phyloP scores from a whole-genome alignment of 64 coral and sea anemone genomes.

The Actinia tenebrosa region DNA sequence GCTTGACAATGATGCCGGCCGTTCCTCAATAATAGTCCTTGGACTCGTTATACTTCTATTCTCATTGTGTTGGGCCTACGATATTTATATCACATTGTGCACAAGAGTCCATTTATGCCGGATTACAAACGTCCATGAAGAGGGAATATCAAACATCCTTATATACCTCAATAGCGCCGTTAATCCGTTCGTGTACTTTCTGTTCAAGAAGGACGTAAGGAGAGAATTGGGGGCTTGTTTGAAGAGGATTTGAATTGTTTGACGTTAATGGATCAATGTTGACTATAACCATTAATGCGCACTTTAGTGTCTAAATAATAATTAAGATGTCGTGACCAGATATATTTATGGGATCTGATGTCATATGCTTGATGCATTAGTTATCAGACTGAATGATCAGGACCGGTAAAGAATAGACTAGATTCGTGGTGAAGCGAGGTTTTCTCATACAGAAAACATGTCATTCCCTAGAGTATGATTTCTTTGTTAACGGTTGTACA shows the following conservation, averaged over 20 bases:
- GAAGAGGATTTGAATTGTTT: background rate
- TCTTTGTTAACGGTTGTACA: too few relatives aligned
- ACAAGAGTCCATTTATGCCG: slow-evolving; percentile 26
- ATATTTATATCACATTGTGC: slow-evolving; percentile 40
- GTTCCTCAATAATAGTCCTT: slow-evolving; percentile 23
- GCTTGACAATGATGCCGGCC: background rate
- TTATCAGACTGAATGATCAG: too few relatives aligned
- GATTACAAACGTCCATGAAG: slow-evolving; percentile 5
- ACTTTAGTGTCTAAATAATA: background rate
- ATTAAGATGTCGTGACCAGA: background rate
- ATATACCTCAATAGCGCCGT: slow-evolving; percentile 43
- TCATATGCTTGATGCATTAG: too few relatives aligned
- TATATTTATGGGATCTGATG: background rate
- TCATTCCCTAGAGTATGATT: too few relatives aligned
- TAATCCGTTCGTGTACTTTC: slow-evolving; percentile 48
- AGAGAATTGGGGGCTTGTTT: slow-evolving; percentile 1
- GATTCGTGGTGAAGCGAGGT: too few relatives aligned
- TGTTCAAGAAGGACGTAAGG: slow-evolving; percentile 55
- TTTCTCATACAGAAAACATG: too few relatives aligned
- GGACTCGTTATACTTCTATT: slow-evolving; percentile 47
- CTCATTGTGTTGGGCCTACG: slow-evolving; percentile 44
- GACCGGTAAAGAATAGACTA: too few relatives aligned
- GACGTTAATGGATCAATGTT: background rate
- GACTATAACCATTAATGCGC: background rate
- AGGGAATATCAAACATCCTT: slow-evolving; percentile 33